Base-by-base conservation (phyloP, 1,140 invertebrate species). In the Cherax quadricarinatus region DNA sequence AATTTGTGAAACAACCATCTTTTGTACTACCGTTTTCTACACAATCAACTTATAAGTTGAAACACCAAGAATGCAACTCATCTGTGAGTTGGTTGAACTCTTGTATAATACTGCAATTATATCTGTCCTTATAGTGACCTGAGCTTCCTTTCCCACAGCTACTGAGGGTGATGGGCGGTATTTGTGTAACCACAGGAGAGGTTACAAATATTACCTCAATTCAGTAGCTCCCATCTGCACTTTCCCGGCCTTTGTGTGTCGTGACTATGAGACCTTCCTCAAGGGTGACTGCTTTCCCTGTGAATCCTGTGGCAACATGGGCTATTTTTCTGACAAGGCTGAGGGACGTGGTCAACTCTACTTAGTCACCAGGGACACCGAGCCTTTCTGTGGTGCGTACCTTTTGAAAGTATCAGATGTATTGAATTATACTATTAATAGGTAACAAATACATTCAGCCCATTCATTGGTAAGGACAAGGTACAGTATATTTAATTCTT, bases 171-270 rank as follows among this genome's bases (percentile, higher is more conserved):
- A 98, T 95, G 98, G 98, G 80, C 96, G 98, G 82, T 98, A 97
- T 60, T 95, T 99, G 87, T 99, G 98, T 95, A 98, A 99, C 95
- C 98, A 99, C 95, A 96, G 98, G 1, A 95, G 98, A 49, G 98
- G 98, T 0, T 98, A 98, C 95, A 98, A 98, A 94, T 97, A 98
- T 94, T 99, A 98, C 95, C 98, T 98, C 0, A 98, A 99, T 94
- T 98, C 98, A 0, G 97, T 99, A n/a, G 97, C 97, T 4, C 97
- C 98, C 0, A 96, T 97, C 88, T 99, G 98, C 94, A 96, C 97
- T 92, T 98, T 99, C 95, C 98, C 98, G 0, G 97, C 98, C 3
- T 98, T 98, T 94, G 96, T 97, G 1, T 99, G 98, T 94, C 96
- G 97, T 7, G 97, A 96, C 82, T 99, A 98, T 95, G 98, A 98